Base-by-base conservation (phyloP, 2,888 invertebrate species). In the Brachyopa scutellaris region DNA sequence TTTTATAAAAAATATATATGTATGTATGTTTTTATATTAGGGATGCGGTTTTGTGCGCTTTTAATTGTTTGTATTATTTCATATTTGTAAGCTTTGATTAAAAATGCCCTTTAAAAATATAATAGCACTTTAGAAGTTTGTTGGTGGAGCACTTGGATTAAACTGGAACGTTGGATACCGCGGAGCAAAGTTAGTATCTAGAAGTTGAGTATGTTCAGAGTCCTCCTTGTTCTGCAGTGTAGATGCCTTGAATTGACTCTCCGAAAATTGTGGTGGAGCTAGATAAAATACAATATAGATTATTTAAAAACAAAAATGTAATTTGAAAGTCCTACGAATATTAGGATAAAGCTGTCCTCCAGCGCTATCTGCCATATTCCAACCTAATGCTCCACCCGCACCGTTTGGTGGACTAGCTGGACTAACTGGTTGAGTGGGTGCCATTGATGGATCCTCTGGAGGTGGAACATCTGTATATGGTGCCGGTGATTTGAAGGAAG, bases 251-350 rank as follows among this genome's bases (percentile, higher is more conserved):
- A 92, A 93, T 42, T 91, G 89, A 13, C 93, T 92, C 88, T 93
- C 94, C 79, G 93, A 92, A 88, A 94, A 95, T 15, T 94, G 92
- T 1, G 95, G 94, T 78, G 93, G 92, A 85, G 93, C 95, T 95
- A 88, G 1, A 45, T 8, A 23, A 40, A 59, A 29, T 15, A 9
- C 15, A 17, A 29, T 13, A 59, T 15, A 42, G 21, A 36, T 15
- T 8, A 40, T 6, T 15, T 64, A 38, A 40, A 0, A 26, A 33
- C 8, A 11, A 31, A 45, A n/a, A n/a, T n/a, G n/a, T n/a, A n/a
- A n/a, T n/a, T n/a, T n/a, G n/a, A n/a, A n/a, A n/a, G n/a, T n/a
- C 91, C 91, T 88, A 92, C 92, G 91, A 85, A 93, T 90, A 87
- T 91, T 91, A 8, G 92, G 92, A 87, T 92, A 92, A 0, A 89